Evolutionary conservation across 2,797 vertebrate species (phyloP).

Genomic region (Platalea minor): DNA sequence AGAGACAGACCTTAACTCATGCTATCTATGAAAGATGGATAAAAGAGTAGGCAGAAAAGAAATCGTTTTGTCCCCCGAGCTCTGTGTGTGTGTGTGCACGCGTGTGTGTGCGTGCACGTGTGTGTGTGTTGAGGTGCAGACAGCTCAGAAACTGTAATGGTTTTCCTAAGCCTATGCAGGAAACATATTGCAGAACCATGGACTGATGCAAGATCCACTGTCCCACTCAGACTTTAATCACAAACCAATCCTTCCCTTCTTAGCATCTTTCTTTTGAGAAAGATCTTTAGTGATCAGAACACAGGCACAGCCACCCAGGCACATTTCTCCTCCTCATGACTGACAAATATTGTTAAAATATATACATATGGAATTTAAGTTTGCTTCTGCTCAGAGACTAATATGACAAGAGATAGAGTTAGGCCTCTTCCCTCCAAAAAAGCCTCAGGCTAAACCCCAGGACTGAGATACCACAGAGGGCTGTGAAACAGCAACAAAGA

Average conservation of each 20-base stretch:
- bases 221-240: background rate
- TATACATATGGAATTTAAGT: background rate
- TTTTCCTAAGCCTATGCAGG: background rate
- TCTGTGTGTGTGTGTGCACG: background rate
- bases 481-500: background rate
- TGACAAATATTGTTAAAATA: background rate
- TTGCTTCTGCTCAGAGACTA: background rate
- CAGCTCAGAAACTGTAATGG: background rate
- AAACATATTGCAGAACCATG: background rate
- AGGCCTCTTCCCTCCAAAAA: background rate
- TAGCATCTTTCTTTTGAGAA: background rate
- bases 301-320: background rate
- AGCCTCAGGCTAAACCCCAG: background rate
- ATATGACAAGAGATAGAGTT: background rate
- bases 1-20: background rate
- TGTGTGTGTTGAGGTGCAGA: background rate
- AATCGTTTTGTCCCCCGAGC: rapidly evolving
- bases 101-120: background rate
- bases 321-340: background rate
- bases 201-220: background rate
- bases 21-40: background rate
- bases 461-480: background rate
- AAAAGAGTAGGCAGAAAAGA: background rate
- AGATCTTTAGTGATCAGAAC: background rate
- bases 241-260: background rate